Evolutionary conservation across 2,797 vertebrate species (phyloP), one percentile per base, ranked within the genome.

Genomic region (Carcharodon carcharias): DNA sequence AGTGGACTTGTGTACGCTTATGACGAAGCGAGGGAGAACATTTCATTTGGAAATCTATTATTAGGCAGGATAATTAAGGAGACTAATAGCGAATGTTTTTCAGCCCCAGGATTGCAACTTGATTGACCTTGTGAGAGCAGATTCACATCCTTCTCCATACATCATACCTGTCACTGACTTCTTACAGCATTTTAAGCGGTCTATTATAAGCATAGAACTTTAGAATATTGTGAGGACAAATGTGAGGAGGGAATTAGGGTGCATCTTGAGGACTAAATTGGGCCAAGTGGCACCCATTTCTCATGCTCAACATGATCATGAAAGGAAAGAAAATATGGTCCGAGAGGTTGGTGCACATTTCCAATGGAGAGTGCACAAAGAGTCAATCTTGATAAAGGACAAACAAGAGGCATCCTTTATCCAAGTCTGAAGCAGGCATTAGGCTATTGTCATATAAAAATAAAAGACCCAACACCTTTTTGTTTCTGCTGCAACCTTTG

Each of bases 21-120:
- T 69, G 8, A 9, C 50, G 0, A 54, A 95, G 54, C 5, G 3
- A 73, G 45, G 26, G 94, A 31, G 50, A 73, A 14, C 31, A 14
- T 56, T 69, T 77, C 26, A 54, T 95, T 77, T 77, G 69, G 12
- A 54, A 95, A 77, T 54, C 67, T 77, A 95, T 77, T 95, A 73
- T 77, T 73, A 77, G 67, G 23, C 50, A 95, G 45, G 65, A 56
- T 54, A 95, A 95, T 95, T 95, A 69, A 73, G 26, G 94, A 95
- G 50, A 95, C 50, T 73, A 14, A 95, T 95, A 58, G 50, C 69
- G 28, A 54, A 56, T 50, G 16, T 95, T 95, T 69, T n/a, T 54
- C 67, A 56, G 67, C 16, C 28, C 69, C 45, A 56, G 67, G 40
- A 77, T 28, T 77, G 67, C 28, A 56, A 54, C 93, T n/a, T n/a